phyloP scores from a whole-genome alignment of 2,113 vertebrate genomes.

The Anser brachyrhynchus region DNA sequence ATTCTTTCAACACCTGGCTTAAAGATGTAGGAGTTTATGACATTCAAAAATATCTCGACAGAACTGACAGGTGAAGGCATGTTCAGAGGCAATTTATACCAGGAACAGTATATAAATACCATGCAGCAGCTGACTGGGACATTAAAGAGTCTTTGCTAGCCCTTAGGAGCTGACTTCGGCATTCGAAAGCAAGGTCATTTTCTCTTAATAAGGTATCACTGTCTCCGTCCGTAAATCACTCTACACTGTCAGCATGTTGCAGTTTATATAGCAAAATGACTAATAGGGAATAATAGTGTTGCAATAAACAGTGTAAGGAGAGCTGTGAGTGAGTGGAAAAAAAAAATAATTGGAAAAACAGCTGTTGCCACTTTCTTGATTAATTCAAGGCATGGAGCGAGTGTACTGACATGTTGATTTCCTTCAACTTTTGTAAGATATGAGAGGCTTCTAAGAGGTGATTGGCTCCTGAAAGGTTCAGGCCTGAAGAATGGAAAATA shows the following conservation, averaged over 20 bases:
- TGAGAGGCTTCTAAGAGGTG: neutral
- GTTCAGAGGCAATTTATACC: slow-evolving; percentile 31
- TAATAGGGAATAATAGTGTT: neutral
- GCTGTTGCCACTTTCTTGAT: neutral
- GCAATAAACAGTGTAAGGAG: neutral
- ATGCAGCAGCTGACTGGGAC: neutral
- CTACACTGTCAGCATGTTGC: neutral
- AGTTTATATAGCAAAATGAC: neutral
- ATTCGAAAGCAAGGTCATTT: neutral
- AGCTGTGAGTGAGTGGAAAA: neutral
- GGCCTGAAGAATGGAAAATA: neutral
- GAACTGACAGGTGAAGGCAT: slow-evolving; percentile 54
- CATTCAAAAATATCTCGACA: slow-evolving; percentile 38
- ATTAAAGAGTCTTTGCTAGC: neutral
- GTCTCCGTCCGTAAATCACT: neutral
- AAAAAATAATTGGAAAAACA: neutral
- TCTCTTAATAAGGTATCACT: neutral
- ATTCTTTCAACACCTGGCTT: slow-evolving; percentile 56
- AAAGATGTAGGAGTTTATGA: slow-evolving; percentile 43
- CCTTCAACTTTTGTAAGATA: neutral
- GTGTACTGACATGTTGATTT: neutral
- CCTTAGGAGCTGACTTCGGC: neutral
- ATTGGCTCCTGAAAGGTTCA: neutral
- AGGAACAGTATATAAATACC: neutral
- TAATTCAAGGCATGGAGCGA: neutral